Evolutionary conservation across 2,113 vertebrate genomes (phyloP), one percentile per base, ranked within the genome.

Genomic region (Ophthalmotilapia sp.): DNA sequence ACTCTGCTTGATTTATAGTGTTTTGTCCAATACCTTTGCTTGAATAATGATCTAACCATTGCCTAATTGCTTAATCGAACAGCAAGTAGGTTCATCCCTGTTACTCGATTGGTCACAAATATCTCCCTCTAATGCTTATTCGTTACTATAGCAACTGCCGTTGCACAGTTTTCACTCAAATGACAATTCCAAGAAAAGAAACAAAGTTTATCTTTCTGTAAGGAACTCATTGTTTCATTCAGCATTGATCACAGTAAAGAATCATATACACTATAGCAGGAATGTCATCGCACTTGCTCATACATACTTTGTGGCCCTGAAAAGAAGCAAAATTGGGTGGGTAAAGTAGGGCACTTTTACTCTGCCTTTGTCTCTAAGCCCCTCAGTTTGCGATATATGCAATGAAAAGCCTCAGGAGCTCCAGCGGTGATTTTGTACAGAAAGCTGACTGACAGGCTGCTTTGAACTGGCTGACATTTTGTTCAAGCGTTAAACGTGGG

Each of bases 401-500:
- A 33, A 38, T 87, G 77, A 93, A 93, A 90, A 86, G 90, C 82
- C 75, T 77, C 36, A 5, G 77, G 85, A 89, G 91, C 86, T 88
- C 84, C 55, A 51, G 81, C 26, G 47, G 82, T 87, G 86, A 88
- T 86, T 91, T 85, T 80, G 81, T 83, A 90, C 87, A 84, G 86
- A 86, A 62, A 80, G 82, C 80, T 91, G 89, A 94, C 82, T 92
- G 94, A 93, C 94, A 92, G 92, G 84, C 80, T 60, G 93, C 93
- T 95, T 94, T 93, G 91, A 93, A 93, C 89, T 47, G 56, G 83
- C 86, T 93, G 94, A 93, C 94, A 94, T 94, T 94, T 95, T 90
- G 83, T 89, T 89, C 81, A 86, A 89, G 90, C 82, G 82, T 91
- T 93, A 93, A 94, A 90, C 79, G 49, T 88, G 47, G 88, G 51